Evolutionary conservation across 2,113 vertebrate species (phyloP).

Genomic region (Sialia sialis): DNA sequence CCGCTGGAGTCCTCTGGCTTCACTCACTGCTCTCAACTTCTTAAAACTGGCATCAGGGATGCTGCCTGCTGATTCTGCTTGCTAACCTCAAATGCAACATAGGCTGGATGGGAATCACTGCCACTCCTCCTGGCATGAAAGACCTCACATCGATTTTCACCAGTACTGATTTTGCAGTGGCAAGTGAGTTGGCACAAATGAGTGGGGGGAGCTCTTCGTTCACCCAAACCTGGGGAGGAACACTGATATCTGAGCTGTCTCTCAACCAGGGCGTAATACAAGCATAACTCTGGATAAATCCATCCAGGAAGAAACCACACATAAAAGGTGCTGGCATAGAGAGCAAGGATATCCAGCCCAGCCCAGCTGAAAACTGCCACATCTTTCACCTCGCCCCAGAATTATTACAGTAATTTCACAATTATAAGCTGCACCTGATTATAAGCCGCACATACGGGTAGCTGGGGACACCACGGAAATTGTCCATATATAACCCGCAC

Average conservation of each 20-base stretch:
- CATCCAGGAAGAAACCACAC: background rate
- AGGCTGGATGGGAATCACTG: background rate
- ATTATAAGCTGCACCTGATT: too few species aligned
- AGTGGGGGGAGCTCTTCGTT: background rate
- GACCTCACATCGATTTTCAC: background rate
- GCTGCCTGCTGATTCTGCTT: background rate
- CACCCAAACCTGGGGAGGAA: background rate
- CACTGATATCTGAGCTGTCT: background rate
- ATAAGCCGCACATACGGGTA: too few species aligned
- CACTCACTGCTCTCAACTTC: background rate
- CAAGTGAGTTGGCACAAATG: background rate
- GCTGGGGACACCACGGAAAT: too few species aligned
- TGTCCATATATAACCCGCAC: too few species aligned
- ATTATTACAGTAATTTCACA: too few species aligned
- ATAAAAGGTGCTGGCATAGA: background rate
- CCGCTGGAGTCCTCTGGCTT: background rate
- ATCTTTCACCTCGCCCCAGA: background rate
- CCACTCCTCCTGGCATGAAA: background rate
- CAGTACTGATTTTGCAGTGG: fast-evolving
- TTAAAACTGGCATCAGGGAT: background rate
- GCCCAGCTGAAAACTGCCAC: background rate
- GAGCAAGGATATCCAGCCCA: background rate
- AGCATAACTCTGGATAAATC: background rate
- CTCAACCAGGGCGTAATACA: background rate
- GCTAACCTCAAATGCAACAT: background rate